Base-by-base conservation (phyloP, 2,888 invertebrate genomes). In the Chelonus formosanus region DNA sequence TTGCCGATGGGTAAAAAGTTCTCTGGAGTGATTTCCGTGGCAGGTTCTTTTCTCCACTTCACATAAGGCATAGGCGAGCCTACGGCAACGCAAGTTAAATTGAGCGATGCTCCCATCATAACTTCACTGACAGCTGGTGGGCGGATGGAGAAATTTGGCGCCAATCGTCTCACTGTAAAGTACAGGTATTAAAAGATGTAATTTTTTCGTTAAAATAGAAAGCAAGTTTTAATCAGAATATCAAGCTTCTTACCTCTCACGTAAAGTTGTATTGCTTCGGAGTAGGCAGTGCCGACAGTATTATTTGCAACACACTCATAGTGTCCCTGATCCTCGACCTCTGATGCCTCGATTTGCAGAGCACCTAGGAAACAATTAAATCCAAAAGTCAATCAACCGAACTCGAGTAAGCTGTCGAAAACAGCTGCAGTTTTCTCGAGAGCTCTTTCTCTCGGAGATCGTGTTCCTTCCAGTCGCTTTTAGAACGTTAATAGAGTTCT, bases 41-140 rank as follows among this genome's bases (percentile, higher is more conserved):
- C 89, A 43, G 91, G 87, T 61, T 91, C 94, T 86, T 93, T 93
- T 74, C 92, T 90, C 95, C 95, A 95, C 85, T 95, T 96, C 63
- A 99, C 97, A 76, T 91, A 92, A 1, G 98, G 99, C 97, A 98
- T 97, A 4, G 98, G 98, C 0, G 98, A 96, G 31, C 99, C 98
- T 40, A 96, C 94, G 6, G 98, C 98, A 63, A 97, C 96, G 84
- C 99, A 99, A 65, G 96, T 96, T 73, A 99, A 87, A 84, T 96
- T 98, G 74, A 98, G 87, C 80, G 92, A 92, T 0, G 93, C 92
- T 8, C 97, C 97, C 58, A 97, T 88, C 90, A 94, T 95, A 61
- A 98, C 97, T 82, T 97, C 96, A 73, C 91, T 93, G 59, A 91
- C 85, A 7, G 91, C 87, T 50, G 94, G 92, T 68, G 98, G 97